phyloP scores from a whole-genome alignment of 2,888 invertebrate genomes.

The Lottia gigantea region DNA sequence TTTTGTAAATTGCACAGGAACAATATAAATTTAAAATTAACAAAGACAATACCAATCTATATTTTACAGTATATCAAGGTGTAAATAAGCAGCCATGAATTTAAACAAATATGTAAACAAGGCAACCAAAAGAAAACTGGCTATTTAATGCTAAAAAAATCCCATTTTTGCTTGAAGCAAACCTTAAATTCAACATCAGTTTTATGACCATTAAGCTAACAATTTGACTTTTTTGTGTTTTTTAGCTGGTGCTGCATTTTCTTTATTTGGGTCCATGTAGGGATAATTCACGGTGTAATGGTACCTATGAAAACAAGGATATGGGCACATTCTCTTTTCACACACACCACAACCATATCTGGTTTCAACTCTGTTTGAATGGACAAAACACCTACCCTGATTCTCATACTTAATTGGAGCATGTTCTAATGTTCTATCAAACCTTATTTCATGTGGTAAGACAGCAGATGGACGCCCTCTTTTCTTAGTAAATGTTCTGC shows the following conservation, averaged over 20 bases:
- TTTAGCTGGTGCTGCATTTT: neutral
- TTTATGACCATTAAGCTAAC: no score
- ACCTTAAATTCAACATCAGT: no score
- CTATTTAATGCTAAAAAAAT: neutral
- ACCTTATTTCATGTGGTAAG: neutral
- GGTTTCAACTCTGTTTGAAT: neutral
- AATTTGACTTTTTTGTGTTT: no score
- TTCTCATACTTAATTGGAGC: neutral
- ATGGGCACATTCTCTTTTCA: neutral
- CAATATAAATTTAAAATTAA: neutral
- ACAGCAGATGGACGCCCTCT: neutral
- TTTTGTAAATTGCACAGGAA: neutral
- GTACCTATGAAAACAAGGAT: neutral
- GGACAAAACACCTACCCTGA: constrained; percentile 1
- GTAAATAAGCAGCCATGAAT: no score
- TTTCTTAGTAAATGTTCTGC: constrained; percentile 3
- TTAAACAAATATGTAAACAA: no score
- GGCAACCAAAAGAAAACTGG: neutral
- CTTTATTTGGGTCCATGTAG: constrained; percentile 2
- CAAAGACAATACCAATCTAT: neutral
- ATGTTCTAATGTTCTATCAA: constrained; percentile 1
- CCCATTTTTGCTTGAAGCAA: no score
- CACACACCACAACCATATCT: neutral
- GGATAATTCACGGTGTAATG: neutral
- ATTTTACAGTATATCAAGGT: neutral